Base-by-base conservation (phyloP, 2,797 vertebrate species). In the Eulemur coronatus region DNA sequence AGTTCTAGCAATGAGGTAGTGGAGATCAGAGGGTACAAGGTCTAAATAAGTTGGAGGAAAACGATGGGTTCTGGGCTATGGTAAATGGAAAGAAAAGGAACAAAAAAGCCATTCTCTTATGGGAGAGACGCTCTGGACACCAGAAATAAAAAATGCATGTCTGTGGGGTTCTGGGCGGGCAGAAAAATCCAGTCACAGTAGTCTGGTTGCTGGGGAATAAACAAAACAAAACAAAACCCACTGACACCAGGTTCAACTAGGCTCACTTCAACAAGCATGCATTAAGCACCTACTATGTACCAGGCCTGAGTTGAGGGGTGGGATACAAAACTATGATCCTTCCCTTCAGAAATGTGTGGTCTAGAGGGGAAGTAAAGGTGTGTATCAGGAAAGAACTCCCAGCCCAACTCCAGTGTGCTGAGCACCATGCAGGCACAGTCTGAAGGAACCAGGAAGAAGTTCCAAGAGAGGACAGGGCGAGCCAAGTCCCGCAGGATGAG, bases 391-490 rank as follows among this genome's bases (percentile, higher is more conserved):
- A 76, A 78, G 35, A 33, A n/a, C 38, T 26, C 7, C 33, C 41
- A 52, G 22, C 22, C 4, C 26, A 41, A 10, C 20, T 33, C 57
- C 61, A 30, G 48, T 1, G 0, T 10, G 9, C 3, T 26, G 2
- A 7, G 41, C 4, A 46, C 33, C 17, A 46, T 1, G 2, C 4
- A 59, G 73, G 28, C 14, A 18, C 7, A 20, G 52, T 28, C 5
- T 82, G 69, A 26, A 43, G 69, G 78, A 52, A 87, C 20, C 5
- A 9, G 61, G 10, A 43, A 35, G 20, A 7, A 13, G 30, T 80
- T 80, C 33, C 7, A 7, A 57, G 43, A 89, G 59, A 55, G 61
- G 35, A 46, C 0, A 28, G 59, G 35, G 2, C 50, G 33, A 46
- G 52, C 20, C 6, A 9, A 7, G 28, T 46, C 33, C 7, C 2